A percentile compares a stretch with the other conserved stretches of the same genome.
phyloP scores from a whole-genome alignment of 2,113 vertebrate genomes.

The Aleadryas rufinucha region DNA sequence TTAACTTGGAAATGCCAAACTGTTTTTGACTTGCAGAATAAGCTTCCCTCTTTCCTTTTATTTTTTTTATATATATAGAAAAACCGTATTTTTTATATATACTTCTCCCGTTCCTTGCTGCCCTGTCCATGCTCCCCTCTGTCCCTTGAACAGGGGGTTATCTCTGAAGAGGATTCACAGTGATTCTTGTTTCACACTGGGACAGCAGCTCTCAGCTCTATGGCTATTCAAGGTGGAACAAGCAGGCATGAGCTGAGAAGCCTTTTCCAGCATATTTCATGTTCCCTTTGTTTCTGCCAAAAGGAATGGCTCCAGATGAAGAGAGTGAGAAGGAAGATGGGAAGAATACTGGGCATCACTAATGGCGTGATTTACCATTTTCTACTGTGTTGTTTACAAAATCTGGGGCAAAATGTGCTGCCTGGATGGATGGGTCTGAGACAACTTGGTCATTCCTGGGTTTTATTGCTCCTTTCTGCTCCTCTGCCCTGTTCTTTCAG shows the following conservation, averaged over 20 bases:
- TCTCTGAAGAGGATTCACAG: neutral
- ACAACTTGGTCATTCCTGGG: neutral
- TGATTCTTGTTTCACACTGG: neutral
- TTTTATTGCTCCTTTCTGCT: neutral
- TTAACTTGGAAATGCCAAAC: slow-evolving; percentile 47
- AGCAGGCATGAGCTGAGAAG: neutral
- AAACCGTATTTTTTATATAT: neutral
- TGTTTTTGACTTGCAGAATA: slow-evolving; percentile 43
- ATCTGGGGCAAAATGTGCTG: neutral
- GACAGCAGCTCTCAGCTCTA: neutral
- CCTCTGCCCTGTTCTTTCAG: neutral
- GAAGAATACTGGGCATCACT: neutral
- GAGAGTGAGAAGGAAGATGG: neutral
- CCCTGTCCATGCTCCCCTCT: neutral
- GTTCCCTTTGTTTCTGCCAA: neutral
- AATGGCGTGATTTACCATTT: neutral
- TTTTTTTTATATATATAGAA: neutral
- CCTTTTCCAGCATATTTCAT: neutral
- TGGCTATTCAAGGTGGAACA: neutral
- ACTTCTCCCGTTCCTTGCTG: neutral
- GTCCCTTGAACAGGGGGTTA: neutral
- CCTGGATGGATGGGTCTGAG: neutral
- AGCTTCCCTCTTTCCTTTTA: neutral
- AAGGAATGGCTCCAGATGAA: neutral
- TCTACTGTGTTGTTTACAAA: neutral